Evolutionary conservation across 2,888 invertebrate species (phyloP).

Genomic region (Uloborus plumipes): DNA sequence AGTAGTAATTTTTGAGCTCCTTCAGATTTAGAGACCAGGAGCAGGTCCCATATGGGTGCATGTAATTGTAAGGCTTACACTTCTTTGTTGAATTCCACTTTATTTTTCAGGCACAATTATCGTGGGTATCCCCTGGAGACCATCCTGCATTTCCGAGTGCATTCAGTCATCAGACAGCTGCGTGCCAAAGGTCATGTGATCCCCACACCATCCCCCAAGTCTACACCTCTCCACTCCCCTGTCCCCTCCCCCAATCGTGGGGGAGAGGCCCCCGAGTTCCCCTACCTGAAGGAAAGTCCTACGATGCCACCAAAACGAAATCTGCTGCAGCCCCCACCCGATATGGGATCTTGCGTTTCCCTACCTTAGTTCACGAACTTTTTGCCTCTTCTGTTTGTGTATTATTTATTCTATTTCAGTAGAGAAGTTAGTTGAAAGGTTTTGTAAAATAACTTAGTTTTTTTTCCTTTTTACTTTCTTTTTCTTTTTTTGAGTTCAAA

Average conservation of each 20-base stretch:
- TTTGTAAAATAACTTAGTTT: too few relatives aligned
- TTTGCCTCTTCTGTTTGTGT: too few relatives aligned
- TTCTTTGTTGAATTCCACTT: too few relatives aligned
- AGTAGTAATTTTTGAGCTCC: too few relatives aligned
- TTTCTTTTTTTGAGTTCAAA: too few relatives aligned
- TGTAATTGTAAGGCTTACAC: too few relatives aligned
- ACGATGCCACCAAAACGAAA: constrained; percentile 28
- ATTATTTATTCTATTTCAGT: too few relatives aligned
- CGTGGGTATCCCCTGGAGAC: constrained; percentile 90
- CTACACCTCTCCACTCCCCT: constrained; percentile 47
- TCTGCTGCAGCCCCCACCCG: constrained; percentile 34
- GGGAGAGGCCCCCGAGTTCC: constrained; percentile 46
- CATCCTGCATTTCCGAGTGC: constrained; percentile 89
- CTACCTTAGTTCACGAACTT: constrained; percentile 7
- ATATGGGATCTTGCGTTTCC: constrained; percentile 50
- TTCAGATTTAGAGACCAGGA: too few relatives aligned
- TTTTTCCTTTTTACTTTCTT: too few relatives aligned
- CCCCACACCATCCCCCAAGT: constrained; percentile 46
- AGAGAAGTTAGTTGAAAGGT: too few relatives aligned
- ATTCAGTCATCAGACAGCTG: constrained; percentile 75
- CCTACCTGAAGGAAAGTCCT: constrained; percentile 52
- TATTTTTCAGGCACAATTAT: constrained; percentile 83
- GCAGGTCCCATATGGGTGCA: too few relatives aligned
- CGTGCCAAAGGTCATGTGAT: constrained; percentile 53
- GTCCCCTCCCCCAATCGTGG: constrained; percentile 53